Evolutionary conservation across 2,888 invertebrate genomes (phyloP).

Genomic region (Celastrina argiolus): DNA sequence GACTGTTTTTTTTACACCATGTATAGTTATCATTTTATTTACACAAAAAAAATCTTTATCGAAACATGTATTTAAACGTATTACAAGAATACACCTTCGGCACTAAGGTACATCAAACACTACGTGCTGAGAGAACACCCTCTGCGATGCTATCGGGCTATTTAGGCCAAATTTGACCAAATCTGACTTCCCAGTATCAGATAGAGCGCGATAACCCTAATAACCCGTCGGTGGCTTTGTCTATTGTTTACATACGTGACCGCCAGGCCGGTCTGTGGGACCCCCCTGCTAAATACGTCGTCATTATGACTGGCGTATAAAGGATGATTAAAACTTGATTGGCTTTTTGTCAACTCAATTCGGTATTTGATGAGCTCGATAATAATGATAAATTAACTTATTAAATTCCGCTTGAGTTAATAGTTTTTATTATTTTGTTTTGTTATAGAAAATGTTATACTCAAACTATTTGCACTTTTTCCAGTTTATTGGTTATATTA

Average conservation of each 20-base stretch:
- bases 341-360: conserved; percentile 22
- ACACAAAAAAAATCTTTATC: too few relatives aligned
- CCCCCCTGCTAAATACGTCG: conserved; percentile 70
- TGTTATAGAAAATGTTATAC: too few relatives aligned
- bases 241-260: conserved; percentile 77
- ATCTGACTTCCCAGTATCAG: conserved; percentile 41
- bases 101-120: not conserved
- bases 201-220: conserved; percentile 55
- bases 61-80: too few relatives aligned
- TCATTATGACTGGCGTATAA: conserved; percentile 51
- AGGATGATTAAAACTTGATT: conserved; percentile 41
- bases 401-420: not conserved
- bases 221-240: conserved; percentile 67
- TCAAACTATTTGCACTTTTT: too few relatives aligned
- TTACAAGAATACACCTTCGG: too few relatives aligned
- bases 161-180: conserved; percentile 53
- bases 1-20: too few relatives aligned
- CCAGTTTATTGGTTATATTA: too few relatives aligned
- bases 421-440: not conserved
- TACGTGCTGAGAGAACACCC: not conserved
- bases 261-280: conserved; percentile 73
- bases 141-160: conserved; percentile 52
- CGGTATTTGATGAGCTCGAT: not conserved
- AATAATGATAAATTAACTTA: not conserved
- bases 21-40: too few relatives aligned